These are phyloP conservation scores for Agrilus planipennis DNA, from an alignment of 1,140 invertebrate genomes.

Conservation along the genomic window DNA sequence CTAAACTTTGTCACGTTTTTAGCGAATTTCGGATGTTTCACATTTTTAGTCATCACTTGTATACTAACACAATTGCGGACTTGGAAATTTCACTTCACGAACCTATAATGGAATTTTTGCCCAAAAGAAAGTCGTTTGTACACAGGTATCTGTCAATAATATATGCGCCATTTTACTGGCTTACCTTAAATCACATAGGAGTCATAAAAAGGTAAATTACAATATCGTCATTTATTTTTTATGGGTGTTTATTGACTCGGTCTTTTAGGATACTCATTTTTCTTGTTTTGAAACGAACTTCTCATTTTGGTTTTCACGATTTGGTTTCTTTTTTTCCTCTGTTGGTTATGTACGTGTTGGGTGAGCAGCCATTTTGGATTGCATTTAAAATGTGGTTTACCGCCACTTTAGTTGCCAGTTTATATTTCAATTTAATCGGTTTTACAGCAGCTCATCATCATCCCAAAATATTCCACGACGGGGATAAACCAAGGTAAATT, in stretches of 20 bases:
- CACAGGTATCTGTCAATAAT: slow-evolving; percentile 34
- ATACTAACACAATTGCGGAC: slow-evolving; percentile 66
- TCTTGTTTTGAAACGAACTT: neutral
- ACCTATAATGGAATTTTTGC: slow-evolving; percentile 53
- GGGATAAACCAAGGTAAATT: slow-evolving; percentile 47
- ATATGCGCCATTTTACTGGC: slow-evolving; percentile 29
- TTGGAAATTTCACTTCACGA: slow-evolving; percentile 51
- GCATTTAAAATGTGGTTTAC: slow-evolving; percentile 43
- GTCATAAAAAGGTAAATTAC: slow-evolving; percentile 26
- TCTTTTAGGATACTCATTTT: neutral
- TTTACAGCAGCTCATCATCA: slow-evolving; percentile 68
- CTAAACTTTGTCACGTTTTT: slow-evolving; percentile 17
- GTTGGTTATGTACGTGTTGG: slow-evolving; percentile 37
- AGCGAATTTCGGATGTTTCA: slow-evolving; percentile 68
- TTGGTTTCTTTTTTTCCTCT: slow-evolving; percentile 42
- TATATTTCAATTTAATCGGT: slow-evolving; percentile 49
- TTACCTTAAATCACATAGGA: neutral
- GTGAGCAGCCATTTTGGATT: slow-evolving; percentile 25
- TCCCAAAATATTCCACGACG: slow-evolving; percentile 68
- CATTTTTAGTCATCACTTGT: slow-evolving; percentile 66
- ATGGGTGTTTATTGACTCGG: neutral
- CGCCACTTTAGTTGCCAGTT: slow-evolving; percentile 45
- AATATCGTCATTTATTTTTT: neutral
- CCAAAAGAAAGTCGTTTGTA: slow-evolving; percentile 36
- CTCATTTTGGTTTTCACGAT: slow-evolving; percentile 24